These are phyloP conservation scores for Colletes latitarsis DNA, from an alignment of 1,140 invertebrate species.

Conservation along the genomic window DNA sequence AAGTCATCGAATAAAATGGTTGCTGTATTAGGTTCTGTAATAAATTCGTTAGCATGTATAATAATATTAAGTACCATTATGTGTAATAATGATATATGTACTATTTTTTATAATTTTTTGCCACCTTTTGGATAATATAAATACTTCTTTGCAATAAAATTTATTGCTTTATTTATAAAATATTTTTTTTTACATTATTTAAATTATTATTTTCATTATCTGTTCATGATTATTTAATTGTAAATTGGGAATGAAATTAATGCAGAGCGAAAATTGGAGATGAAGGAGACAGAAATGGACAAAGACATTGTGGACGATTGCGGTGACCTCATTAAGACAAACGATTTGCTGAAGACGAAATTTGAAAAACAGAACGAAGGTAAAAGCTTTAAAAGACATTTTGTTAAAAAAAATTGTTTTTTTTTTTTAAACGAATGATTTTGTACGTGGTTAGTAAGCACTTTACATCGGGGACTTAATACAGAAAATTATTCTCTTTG, in stretches of 20 bases:
- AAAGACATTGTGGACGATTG: conserved; percentile 50
- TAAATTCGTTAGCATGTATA: no score
- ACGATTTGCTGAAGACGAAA: conserved; percentile 57
- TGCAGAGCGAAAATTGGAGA: not conserved
- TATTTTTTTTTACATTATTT: not conserved
- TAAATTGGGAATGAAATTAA: conserved; percentile 14
- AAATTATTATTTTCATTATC: not conserved
- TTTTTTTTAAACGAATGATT: not conserved
- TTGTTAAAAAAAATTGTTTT: not conserved
- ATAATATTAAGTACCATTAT: no score
- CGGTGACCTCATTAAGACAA: conserved; percentile 63
- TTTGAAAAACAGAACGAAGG: conserved; percentile 66
- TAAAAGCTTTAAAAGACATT: conserved; percentile 45
- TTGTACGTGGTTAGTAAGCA: no score
- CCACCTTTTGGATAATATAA: no score
- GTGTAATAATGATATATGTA: no score
- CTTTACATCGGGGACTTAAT: no score
- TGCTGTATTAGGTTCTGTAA: no score
- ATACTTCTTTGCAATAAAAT: no score
- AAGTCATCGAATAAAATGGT: no score
- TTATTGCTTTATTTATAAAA: no score
- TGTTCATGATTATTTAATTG: not conserved
- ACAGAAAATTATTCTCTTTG: no score
- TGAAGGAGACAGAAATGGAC: not conserved
- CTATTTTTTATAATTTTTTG: no score